Percentiles rank a stretch among this genome's conserved stretches.
These are phyloP conservation scores for Hippasteria phrygiana DNA, from an alignment of 53 echinoderm and acorn worm species.

Conservation along the genomic window DNA sequence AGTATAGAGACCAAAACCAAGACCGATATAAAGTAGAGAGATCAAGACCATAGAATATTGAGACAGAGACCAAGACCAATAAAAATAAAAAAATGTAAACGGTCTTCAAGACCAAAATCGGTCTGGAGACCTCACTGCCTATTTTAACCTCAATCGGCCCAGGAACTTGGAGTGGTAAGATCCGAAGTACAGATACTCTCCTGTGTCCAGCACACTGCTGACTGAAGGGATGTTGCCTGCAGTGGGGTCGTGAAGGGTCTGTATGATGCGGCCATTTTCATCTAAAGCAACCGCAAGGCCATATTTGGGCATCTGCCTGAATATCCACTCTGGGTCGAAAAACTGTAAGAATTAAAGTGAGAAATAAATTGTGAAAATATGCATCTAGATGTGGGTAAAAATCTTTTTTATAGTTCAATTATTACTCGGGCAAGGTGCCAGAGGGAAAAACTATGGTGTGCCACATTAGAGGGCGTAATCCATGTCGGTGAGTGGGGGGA, in stretches of 20 bases:
- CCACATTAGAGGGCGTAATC: too few species aligned
- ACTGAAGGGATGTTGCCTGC: constrained; percentile 58
- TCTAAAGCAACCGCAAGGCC: constrained; percentile 72
- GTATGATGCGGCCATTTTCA: constrained; percentile 65
- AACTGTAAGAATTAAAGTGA: constrained; percentile 60
- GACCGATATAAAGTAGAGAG: too few species aligned
- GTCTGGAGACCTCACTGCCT: too few species aligned
- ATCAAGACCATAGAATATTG: too few species aligned
- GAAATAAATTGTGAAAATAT: not conserved
- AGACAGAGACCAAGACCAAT: too few species aligned
- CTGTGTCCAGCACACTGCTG: constrained; percentile 80
- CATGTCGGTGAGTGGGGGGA: too few species aligned
- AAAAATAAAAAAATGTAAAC: too few species aligned
- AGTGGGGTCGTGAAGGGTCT: constrained; percentile 75
- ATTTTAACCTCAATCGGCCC: constrained; percentile 14
- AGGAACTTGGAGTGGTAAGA: constrained; percentile 75
- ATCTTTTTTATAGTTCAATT: too few species aligned
- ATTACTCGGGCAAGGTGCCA: too few species aligned
- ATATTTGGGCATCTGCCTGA: constrained; percentile 63
- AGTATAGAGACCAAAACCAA: too few species aligned
- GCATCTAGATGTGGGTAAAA: not conserved
- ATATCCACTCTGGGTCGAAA: constrained; percentile 47
- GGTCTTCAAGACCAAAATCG: too few species aligned
- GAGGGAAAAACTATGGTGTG: too few species aligned
- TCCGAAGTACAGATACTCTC: constrained; percentile 70